Evolutionary conservation across 2,888 invertebrate genomes (phyloP), one percentile per base, ranked within the genome.

Genomic region (Stomorhina lunata): DNA sequence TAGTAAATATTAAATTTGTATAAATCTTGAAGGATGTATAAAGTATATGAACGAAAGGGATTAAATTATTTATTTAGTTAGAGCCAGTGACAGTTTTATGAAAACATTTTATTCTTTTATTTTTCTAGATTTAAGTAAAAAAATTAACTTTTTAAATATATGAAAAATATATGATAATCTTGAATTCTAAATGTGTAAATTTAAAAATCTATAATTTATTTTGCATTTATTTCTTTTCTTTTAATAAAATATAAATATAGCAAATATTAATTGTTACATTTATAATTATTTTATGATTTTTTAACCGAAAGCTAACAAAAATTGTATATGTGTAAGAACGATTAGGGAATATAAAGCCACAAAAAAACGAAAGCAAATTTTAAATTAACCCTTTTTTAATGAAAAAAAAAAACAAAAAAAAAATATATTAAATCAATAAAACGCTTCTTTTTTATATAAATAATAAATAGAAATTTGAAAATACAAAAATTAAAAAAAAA

Each of bases 381-480:
- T 71, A 76, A 81, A 71, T 77, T 69, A 75, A 76, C 65, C 73
- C 81, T 59, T 68, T 66, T 72, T 73, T 61, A 69, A 63, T 27
- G 27, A 69, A 25, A 37, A 76, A 34, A 32, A 55, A 37, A 45
- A 68, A 27, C 55, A n/a, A 75, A 48, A 53, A 10, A 71, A 45
- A 27, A 40, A 71, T 32, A 68, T n/a, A n/a, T n/a, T n/a, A 48
- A 45, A 68, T 50, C 48, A 68, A 68, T 48, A 69, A 81, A 76
- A 72, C 61, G 71, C 71, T 86, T 85, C 84, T 85, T 88, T 71
- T 85, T 87, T 57, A 69, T 37, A 53, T 50, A 29, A 81, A 57
- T 27, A 55, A 43, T 37, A 32, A 69, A 76, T 71, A 80, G 34
- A 80, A 29, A 65, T 66, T 63, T 6, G 9, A 53, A 68, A 66